Conservation (phyloP, 2,797 vertebrate genomes). For the Delichon dasypus region DNA sequence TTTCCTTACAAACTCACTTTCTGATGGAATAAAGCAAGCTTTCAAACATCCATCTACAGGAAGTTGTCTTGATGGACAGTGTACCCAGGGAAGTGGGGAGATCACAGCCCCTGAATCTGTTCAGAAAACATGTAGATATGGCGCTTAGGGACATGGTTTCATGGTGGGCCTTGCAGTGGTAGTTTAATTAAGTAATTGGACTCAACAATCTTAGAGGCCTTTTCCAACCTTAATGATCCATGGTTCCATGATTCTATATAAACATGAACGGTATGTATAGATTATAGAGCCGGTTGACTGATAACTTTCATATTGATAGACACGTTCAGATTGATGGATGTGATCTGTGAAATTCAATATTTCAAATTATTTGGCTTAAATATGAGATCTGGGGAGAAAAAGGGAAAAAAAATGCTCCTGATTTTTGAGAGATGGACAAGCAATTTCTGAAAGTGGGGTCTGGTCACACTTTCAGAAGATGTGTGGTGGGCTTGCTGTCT, state of each 20-base stretch:
- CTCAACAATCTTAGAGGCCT: neutral
- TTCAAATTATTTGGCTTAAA: neutral
- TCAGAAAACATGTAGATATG: neutral
- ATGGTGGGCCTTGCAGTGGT: neutral
- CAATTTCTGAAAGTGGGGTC: neutral
- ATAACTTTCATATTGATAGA: neutral
- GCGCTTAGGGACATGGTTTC: neutral
- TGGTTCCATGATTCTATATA: neutral
- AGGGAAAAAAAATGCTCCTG: neutral
- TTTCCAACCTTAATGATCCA: neutral
- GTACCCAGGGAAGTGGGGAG: neutral
- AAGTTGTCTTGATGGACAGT: neutral
- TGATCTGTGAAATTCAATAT: neutral
- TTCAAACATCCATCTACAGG: neutral
- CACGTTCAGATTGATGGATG: neutral
- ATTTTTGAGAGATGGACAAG: neutral
- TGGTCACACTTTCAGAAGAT: neutral
- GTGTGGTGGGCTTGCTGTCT: rapidly evolving
- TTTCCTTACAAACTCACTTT: neutral
- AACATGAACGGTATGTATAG: neutral
- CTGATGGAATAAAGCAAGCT: neutral
- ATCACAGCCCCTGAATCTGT: neutral
- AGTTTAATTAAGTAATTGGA: neutral
- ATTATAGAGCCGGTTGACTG: neutral
- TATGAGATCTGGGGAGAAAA: neutral